Base-by-base conservation (phyloP, 92 coral and sea anemone species). In the Parazoanthus darwini region DNA sequence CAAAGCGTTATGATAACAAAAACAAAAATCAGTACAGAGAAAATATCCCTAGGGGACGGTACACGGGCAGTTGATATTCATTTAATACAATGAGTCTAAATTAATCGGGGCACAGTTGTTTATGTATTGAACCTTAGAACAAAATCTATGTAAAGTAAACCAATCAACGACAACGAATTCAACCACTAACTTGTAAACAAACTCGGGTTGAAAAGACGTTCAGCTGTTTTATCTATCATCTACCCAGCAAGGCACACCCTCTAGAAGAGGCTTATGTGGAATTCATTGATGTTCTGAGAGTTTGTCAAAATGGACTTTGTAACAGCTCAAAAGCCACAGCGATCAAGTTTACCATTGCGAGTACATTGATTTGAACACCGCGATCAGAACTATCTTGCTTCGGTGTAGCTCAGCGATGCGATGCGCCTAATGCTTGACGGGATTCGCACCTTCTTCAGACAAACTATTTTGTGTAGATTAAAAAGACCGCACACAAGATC, bases 331-430 rank as follows among this genome's bases (percentile, higher is more conserved):
- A 70, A 71, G 29, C 87, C 87, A 44, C 43, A 20, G 87, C 87
- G 87, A 46, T 79, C 87, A 16, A 84, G n/a, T 35, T 35, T 84
- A 15, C 87, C 87, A 68, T 20, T 84, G 48, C 26, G 65, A 5
- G 38, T 26, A 6, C 39, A 20, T 33, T 73, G 79, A 3, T 84
- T 84, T 46, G 79, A 33, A 84, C 20, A 46, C 67, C 72, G 15
- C 48, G 87, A 84, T 43, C 39, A 84, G 67, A 76, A 33, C 23
- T 84, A 42, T 6, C 67, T 68, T 29, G 65, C 79, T 48, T 46
- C 87, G 25, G 71, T 84, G 72, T 84, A 79, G 87, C 46, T 84
- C 65, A 84, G 8, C 65, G 87, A 70, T 84, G 74, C 75, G 20
- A 71, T 46, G 22, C 44, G 87, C 79, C 48, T 36, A 39, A 44